phyloP scores from a whole-genome alignment of 2,888 invertebrate genomes.

The Pristionchus maxplancki region DNA sequence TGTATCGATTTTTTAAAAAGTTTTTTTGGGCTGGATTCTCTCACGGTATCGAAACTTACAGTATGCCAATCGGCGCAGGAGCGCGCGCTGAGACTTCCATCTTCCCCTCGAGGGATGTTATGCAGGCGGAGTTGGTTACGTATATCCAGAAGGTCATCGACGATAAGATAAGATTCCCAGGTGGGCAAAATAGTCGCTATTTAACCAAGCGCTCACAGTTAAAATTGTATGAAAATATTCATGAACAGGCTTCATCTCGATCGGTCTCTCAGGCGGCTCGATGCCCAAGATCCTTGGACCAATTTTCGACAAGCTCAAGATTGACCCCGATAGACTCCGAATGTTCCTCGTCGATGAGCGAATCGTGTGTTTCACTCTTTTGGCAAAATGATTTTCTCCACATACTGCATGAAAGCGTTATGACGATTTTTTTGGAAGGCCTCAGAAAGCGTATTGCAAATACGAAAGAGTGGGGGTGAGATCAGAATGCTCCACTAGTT shows the following conservation, averaged over 20 bases:
- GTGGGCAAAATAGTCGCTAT: not conserved
- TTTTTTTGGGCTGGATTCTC: too few relatives aligned
- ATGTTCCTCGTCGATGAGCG: conserved; percentile 46
- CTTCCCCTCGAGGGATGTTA: not conserved
- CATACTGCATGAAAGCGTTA: too few relatives aligned
- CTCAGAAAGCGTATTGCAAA: too few relatives aligned
- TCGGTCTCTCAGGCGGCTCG: conserved; percentile 47
- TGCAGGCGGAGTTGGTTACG: not conserved
- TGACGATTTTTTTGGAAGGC: too few relatives aligned
- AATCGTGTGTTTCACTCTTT: conserved; percentile 10
- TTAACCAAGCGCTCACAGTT: too few relatives aligned
- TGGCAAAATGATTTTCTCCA: too few relatives aligned
- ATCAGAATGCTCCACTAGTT: too few relatives aligned
- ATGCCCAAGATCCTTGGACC: conserved; percentile 46
- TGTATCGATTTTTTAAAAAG: too few relatives aligned
- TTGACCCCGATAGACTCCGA: conserved; percentile 30
- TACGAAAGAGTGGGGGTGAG: too few relatives aligned
- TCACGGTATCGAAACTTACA: not conserved
- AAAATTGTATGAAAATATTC: too few relatives aligned
- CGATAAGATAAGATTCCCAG: not conserved
- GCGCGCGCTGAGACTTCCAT: not conserved
- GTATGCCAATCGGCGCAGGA: not conserved
- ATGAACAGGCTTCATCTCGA: conserved; percentile 42
- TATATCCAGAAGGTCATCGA: conserved; percentile 13
- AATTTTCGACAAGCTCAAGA: not conserved